These are phyloP conservation scores for Ellobium chinense DNA, from an alignment of 2,888 invertebrate genomes.

Conservation along the genomic window DNA sequence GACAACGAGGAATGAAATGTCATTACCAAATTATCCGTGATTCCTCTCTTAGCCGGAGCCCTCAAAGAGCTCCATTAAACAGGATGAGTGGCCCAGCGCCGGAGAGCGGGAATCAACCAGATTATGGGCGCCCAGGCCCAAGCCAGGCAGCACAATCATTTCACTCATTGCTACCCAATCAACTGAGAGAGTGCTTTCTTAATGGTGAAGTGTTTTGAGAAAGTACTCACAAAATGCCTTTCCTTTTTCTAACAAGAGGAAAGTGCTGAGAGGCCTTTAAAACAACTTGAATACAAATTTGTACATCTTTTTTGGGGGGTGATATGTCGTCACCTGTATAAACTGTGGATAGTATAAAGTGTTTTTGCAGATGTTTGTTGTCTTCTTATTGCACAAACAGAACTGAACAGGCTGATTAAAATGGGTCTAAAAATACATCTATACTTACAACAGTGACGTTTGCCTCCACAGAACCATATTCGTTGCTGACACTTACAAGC, in stretches of 20 bases:
- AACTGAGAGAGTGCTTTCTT: background rate
- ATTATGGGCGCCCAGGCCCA: constrained; percentile 10
- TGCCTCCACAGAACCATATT: constrained; percentile 50
- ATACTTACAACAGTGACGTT: constrained; percentile 59
- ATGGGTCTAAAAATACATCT: too few species aligned
- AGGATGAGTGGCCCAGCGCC: constrained; percentile 13
- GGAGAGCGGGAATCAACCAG: constrained; percentile 12
- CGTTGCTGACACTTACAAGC: constrained; percentile 51
- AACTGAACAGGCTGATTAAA: too few species aligned
- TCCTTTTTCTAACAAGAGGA: background rate
- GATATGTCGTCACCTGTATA: too few species aligned
- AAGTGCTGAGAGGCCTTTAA: background rate
- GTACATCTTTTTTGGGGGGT: too few species aligned
- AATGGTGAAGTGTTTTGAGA: background rate
- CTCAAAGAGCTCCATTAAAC: background rate
- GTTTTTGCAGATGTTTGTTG: too few species aligned
- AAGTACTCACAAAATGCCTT: background rate
- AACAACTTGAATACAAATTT: background rate
- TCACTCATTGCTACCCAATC: background rate
- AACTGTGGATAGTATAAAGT: too few species aligned
- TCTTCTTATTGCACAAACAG: too few species aligned
- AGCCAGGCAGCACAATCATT: constrained; percentile 8
- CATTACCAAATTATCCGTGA: constrained; percentile 35
- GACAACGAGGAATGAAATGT: constrained; percentile 12
- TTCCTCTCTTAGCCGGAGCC: background rate